Base-by-base conservation (phyloP, 1,140 invertebrate species). In the Aphis craccivora region DNA sequence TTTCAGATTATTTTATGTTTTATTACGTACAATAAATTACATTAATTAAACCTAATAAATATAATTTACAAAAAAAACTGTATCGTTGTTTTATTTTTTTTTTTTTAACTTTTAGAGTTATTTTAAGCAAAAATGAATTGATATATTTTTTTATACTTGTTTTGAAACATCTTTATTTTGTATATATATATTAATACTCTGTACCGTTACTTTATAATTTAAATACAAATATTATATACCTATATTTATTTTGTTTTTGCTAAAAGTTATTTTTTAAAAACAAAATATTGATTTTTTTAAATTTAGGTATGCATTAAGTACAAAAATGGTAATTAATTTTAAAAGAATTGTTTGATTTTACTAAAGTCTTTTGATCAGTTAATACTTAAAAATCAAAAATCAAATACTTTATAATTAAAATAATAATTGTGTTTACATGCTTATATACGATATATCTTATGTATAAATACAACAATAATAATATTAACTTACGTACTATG, bases 231-330 rank as follows among this genome's bases (percentile, higher is more conserved):
- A 45, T 88, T n/a, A 76, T 76, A 76, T 51, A 35, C 30, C n/a
- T 20, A 76, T 76, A 76, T 18, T 67, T 67, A 67, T 67, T 76
- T 76, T 76, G 60, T 76, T 48, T 88, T 88, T 48, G 86, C 43
- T 51, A 88, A 7, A 88, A 88, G 25, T 48, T 88, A 18, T 48
- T 22, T 87, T 45, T 48, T 48, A 87, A 87, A 87, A 43, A 45
- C 84, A 30, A 45, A 86, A 86, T 86, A 86, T 45, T 45, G 43
- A 86, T 86, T 86, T 45, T 76, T 81, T 86, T 45, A 30, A 45
- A 45, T 45, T 1, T 86, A 45, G 45, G 25, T 86, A 86, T 86
- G 25, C 43, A 30, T 86, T 45, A 86, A 87, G 1, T 87, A 25
- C 0, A 18, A 86, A 48, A 35, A 20, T 6, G 14, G 18, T 35